phyloP scores from a whole-genome alignment of 2,888 invertebrate genomes.

The Drosophila acutilabella region DNA sequence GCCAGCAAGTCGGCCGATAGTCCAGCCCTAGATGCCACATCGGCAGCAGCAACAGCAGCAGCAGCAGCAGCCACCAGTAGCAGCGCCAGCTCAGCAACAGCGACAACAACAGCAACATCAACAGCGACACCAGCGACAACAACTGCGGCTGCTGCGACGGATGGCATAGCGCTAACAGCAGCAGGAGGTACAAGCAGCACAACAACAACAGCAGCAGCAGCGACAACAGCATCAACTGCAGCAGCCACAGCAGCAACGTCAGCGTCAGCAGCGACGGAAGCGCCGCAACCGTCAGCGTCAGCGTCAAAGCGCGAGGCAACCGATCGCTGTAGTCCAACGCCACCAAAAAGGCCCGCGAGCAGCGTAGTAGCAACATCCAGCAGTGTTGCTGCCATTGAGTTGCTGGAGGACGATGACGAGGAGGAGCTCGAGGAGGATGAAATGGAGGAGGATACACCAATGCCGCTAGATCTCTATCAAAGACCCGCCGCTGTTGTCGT shows the following conservation, averaged over 20 bases:
- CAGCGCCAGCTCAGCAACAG: slow-evolving; percentile 45
- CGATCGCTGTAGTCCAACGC: slow-evolving; percentile 83
- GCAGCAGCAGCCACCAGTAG: slow-evolving; percentile 68
- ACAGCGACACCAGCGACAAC: slow-evolving; percentile 61
- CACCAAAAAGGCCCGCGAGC: slow-evolving; percentile 75
- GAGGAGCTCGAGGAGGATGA: slow-evolving; percentile 54
- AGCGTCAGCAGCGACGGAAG: slow-evolving; percentile 55
- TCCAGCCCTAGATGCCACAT: slow-evolving; percentile 80
- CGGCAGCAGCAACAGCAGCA: slow-evolving; percentile 41
- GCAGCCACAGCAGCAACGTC: slow-evolving; percentile 71
- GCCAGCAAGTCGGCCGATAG: slow-evolving; percentile 64
- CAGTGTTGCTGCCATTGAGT: slow-evolving; percentile 52
- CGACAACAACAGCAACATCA: slow-evolving; percentile 57
- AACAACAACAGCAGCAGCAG: slow-evolving; percentile 33
- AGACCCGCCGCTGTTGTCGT: slow-evolving; percentile 72
- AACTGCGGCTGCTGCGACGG: slow-evolving; percentile 32
- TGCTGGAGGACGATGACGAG: slow-evolving; percentile 63
- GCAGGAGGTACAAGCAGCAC: slow-evolving; percentile 68
- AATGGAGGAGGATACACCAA: slow-evolving; percentile 72
- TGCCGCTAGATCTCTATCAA: slow-evolving; percentile 85
- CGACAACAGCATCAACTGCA: slow-evolving; percentile 58
- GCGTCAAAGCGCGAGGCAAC: slow-evolving; percentile 78
- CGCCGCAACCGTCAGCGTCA: slow-evolving; percentile 36
- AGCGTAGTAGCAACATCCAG: slow-evolving; percentile 36
- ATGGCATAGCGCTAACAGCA: slow-evolving; percentile 37